Evolutionary conservation across 2,888 invertebrate genomes (phyloP).

Genomic region (Liopterus haemorrhoidalis): DNA sequence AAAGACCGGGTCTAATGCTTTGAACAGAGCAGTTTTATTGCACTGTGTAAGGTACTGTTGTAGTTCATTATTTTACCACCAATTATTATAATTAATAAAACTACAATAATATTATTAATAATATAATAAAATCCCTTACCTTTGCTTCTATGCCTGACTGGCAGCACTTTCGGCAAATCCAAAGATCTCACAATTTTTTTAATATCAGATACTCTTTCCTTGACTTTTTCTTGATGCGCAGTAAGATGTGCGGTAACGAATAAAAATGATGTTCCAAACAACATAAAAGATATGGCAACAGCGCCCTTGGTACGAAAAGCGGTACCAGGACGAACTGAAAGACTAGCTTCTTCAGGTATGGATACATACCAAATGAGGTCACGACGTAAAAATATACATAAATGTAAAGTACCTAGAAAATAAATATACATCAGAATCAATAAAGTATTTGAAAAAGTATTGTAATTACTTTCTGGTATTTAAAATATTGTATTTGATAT

Average conservation of each 20-base stretch:
- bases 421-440: too few species aligned
- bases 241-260: slow-evolving; percentile 95
- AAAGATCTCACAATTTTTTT: slow-evolving; percentile 75
- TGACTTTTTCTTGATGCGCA: slow-evolving; percentile 83
- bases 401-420: slow-evolving; percentile 73
- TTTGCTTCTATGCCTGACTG: slow-evolving; percentile 68
- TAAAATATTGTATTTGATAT: too few species aligned
- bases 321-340: slow-evolving; percentile 84
- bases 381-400: slow-evolving; percentile 80
- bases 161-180: slow-evolving; percentile 76
- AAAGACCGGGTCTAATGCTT: too few species aligned
- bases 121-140: too few species aligned
- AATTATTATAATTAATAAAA: too few species aligned
- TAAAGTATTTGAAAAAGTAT: too few species aligned
- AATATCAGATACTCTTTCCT: slow-evolving; percentile 79
- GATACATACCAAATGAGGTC: slow-evolving; percentile 97
- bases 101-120: too few species aligned
- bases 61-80: background rate
- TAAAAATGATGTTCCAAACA: slow-evolving; percentile 92
- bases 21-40: background rate
- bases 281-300: slow-evolving; percentile 82
- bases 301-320: slow-evolving; percentile 93
- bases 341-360: slow-evolving; percentile 78
- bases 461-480: too few species aligned
- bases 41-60: slow-evolving; percentile 1